phyloP scores from a whole-genome alignment of 2,113 vertebrate genomes.

The Phyllopteryx taeniolatus region DNA sequence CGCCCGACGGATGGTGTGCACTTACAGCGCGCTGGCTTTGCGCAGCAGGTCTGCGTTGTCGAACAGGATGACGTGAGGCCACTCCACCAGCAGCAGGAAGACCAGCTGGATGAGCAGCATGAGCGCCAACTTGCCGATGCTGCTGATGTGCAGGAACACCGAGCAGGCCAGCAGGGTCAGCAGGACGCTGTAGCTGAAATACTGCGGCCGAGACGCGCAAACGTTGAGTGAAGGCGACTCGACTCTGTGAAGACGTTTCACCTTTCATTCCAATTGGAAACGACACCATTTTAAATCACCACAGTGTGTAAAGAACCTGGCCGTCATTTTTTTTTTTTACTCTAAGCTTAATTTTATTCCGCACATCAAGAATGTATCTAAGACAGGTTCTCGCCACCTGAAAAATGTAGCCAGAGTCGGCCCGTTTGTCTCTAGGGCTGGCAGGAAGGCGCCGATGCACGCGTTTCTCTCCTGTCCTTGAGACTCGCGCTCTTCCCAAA shows the following conservation, averaged over 20 bases:
- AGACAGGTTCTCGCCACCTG: no score
- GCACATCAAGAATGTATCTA: no score
- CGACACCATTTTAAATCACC: no score
- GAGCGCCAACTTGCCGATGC: constrained; percentile 90
- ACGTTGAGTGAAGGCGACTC: background rate
- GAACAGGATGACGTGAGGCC: constrained; percentile 85
- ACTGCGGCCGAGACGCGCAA: constrained; percentile 69
- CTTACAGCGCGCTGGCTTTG: constrained; percentile 86
- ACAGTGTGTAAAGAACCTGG: no score
- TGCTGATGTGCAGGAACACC: constrained; percentile 97
- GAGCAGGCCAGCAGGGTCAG: constrained; percentile 94
- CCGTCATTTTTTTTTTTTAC: no score
- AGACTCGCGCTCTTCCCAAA: no score
- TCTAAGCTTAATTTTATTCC: no score
- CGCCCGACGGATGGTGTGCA: constrained; percentile 15
- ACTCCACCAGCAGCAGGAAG: constrained; percentile 88
- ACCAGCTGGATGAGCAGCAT: constrained; percentile 84
- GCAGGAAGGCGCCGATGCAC: no score
- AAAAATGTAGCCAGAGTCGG: no score
- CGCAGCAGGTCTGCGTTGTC: constrained; percentile 91
- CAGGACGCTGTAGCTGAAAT: constrained; percentile 89
- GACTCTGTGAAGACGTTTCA: background rate
- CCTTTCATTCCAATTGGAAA: background rate
- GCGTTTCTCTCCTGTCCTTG: no score
- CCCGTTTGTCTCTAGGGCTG: no score